phyloP scores from a whole-genome alignment of 2,888 invertebrate species.

The Anthophora plumipes region DNA sequence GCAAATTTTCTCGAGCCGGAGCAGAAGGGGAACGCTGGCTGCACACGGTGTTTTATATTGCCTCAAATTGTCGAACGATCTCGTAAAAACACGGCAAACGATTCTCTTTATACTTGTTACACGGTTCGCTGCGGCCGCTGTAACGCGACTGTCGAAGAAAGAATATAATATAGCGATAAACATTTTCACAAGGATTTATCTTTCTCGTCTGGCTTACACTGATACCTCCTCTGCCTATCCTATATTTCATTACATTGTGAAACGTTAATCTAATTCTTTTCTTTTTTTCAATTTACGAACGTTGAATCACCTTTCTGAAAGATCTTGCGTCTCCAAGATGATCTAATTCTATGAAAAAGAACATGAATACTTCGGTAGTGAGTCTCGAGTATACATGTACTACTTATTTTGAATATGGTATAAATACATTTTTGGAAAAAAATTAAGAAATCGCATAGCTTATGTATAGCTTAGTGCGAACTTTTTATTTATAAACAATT shows the following conservation, averaged over 20 bases:
- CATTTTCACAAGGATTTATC: slow-evolving; percentile 10
- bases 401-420: too few species aligned
- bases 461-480: too few species aligned
- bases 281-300: not conserved
- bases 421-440: too few species aligned
- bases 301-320: too few species aligned
- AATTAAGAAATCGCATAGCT: too few species aligned
- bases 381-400: not conserved
- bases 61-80: slow-evolving; percentile 35
- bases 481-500: too few species aligned
- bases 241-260: not conserved
- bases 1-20: slow-evolving; percentile 16
- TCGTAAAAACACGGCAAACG: slow-evolving; percentile 42
- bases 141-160: not conserved
- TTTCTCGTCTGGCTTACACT: not conserved
- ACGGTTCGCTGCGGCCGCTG: slow-evolving; percentile 33
- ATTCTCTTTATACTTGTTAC: slow-evolving; percentile 38
- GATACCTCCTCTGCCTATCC: slow-evolving; percentile 1
- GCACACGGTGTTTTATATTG: slow-evolving; percentile 24
- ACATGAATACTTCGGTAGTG: slow-evolving; percentile 6
- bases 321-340: not conserved
- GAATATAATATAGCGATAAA: slow-evolving; percentile 23
- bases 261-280: not conserved
- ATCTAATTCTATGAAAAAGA: slow-evolving; percentile 8
- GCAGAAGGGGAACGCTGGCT: not conserved